These are phyloP conservation scores for Scaptomyza reducta DNA, from an alignment of 2,888 invertebrate genomes.

Conservation along the genomic window DNA sequence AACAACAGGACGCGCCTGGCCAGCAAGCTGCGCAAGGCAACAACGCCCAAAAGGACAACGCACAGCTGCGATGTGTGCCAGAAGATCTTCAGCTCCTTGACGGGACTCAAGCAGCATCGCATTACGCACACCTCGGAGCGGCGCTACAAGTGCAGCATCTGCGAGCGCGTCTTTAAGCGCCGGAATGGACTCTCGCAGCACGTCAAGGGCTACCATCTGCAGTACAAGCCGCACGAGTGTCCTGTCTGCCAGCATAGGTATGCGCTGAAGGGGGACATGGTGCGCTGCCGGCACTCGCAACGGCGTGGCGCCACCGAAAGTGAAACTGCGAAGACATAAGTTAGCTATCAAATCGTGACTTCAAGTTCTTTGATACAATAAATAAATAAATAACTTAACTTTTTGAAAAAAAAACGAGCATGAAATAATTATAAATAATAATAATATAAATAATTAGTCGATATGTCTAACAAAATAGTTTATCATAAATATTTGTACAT, in stretches of 20 bases:
- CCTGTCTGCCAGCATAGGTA: slow-evolving; percentile 81
- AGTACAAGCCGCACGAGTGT: slow-evolving; percentile 83
- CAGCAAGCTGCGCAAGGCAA: background rate
- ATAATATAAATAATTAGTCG: no score
- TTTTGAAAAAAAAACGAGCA: no score
- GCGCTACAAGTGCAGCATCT: slow-evolving; percentile 81
- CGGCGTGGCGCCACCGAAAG: slow-evolving; percentile 44
- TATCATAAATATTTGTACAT: no score
- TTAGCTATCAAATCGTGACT: background rate
- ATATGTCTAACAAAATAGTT: no score
- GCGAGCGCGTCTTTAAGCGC: slow-evolving; percentile 82
- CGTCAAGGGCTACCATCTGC: slow-evolving; percentile 82
- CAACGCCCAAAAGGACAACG: slow-evolving; percentile 3
- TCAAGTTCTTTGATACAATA: background rate
- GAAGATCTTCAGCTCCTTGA: slow-evolving; percentile 60
- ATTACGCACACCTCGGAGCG: slow-evolving; percentile 82
- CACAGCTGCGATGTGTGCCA: slow-evolving; percentile 61
- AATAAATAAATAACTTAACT: no score
- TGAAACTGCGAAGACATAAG: slow-evolving; percentile 5
- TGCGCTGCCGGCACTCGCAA: slow-evolving; percentile 82
- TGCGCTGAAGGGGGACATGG: slow-evolving; percentile 83
- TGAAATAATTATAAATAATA: no score
- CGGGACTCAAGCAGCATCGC: slow-evolving; percentile 81
- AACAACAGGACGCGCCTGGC: background rate
- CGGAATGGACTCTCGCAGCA: slow-evolving; percentile 83